Conservation (phyloP, 1,140 invertebrate genomes). For the Thalassaphorura encarpata region DNA sequence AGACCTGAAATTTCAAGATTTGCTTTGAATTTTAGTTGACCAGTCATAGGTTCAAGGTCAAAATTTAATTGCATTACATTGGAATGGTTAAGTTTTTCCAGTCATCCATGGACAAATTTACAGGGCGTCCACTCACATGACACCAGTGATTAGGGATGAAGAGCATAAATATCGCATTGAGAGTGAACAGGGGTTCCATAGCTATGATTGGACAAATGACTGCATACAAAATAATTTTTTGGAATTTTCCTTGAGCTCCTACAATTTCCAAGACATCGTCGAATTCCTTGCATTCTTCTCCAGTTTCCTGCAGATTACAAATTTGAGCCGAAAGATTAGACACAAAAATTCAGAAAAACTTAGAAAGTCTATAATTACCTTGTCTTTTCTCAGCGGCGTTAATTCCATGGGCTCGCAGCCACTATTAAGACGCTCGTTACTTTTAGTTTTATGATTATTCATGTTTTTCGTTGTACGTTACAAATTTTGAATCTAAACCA, state of each 20-base stretch:
- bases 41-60: not conserved
- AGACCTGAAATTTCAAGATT: not conserved
- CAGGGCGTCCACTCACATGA: conserved; percentile 8
- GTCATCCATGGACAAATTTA: not conserved
- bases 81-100: conserved; percentile 16
- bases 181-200: conserved; percentile 16
- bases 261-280: conserved; percentile 28
- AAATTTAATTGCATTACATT: not conserved
- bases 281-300: conserved; percentile 20
- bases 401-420: too few species aligned
- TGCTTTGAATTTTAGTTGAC: not conserved
- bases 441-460: too few species aligned
- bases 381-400: too few species aligned
- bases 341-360: too few species aligned
- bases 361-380: too few species aligned
- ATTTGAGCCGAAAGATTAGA: too few species aligned
- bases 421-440: too few species aligned
- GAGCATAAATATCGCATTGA: conserved; percentile 17
- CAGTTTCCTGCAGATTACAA: too few species aligned
- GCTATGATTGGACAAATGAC: conserved; percentile 20
- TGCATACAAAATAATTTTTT: conserved; percentile 24
- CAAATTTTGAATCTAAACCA: too few species aligned
- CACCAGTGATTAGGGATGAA: conserved; percentile 18
- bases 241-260: conserved; percentile 28
- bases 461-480: too few species aligned